Percentiles rank a stretch among this genome's conserved stretches.
phyloP scores from a whole-genome alignment of 2,888 invertebrate genomes.

The Protula sp. region DNA sequence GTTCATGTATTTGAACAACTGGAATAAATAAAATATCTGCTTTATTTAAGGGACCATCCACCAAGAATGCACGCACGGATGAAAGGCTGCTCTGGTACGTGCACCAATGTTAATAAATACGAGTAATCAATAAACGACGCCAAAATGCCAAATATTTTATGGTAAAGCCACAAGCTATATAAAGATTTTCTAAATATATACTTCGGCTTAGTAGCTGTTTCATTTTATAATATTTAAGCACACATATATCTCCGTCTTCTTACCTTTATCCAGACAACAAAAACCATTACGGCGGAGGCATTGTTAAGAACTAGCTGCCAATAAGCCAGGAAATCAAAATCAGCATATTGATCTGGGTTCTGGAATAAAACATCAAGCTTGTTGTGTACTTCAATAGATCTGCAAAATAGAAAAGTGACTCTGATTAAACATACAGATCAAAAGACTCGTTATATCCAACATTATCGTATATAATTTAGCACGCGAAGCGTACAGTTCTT shows the following conservation, averaged over 20 bases:
- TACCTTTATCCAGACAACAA: conserved; percentile 63
- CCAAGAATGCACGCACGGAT: too few relatives aligned
- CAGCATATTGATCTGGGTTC: conserved; percentile 52
- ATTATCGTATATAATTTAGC: too few relatives aligned
- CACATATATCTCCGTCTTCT: too few relatives aligned
- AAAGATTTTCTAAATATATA: too few relatives aligned
- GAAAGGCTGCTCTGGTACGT: too few relatives aligned
- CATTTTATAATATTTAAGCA: conserved; percentile 57
- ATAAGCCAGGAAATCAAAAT: conserved; percentile 59
- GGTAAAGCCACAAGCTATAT: too few relatives aligned
- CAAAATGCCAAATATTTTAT: too few relatives aligned
- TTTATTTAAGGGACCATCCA: too few relatives aligned
- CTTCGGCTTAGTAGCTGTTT: neutral
- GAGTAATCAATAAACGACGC: too few relatives aligned
- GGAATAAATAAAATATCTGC: neutral
- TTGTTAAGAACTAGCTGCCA: conserved; percentile 58
- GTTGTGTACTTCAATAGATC: conserved; percentile 30
- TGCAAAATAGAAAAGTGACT: conserved; percentile 50
- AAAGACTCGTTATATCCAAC: too few relatives aligned
- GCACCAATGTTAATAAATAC: too few relatives aligned
- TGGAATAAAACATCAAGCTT: conserved; percentile 45
- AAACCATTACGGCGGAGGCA: conserved; percentile 59
- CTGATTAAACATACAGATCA: conserved; percentile 32
- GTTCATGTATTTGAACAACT: conserved; percentile 65
- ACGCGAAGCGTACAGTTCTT: too few relatives aligned